These are phyloP conservation scores for Hesperophylax magnus DNA, from an alignment of 1,140 invertebrate genomes.

Conservation along the genomic window DNA sequence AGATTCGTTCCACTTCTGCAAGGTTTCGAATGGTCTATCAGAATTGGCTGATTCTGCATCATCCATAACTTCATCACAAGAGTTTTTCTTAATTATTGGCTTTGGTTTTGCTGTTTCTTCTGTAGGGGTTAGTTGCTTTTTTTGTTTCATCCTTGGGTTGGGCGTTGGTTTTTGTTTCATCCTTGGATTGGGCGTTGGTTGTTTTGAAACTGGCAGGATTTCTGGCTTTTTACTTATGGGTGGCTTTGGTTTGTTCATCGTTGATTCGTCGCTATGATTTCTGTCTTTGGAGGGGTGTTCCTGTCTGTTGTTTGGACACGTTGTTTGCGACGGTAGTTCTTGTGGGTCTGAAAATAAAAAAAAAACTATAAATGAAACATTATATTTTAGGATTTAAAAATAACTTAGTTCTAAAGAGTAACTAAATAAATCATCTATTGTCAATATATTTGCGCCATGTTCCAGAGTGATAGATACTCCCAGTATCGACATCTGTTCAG, in stretches of 20 bases:
- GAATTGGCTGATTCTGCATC: background rate
- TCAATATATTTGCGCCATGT: too few relatives aligned
- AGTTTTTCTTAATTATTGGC: too few relatives aligned
- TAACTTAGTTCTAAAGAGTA: too few relatives aligned
- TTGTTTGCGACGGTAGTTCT: background rate
- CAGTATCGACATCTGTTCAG: too few relatives aligned
- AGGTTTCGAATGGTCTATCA: conserved; percentile 47
- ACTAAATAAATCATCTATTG: too few relatives aligned
- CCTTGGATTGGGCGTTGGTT: conserved; percentile 4
- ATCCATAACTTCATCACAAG: background rate
- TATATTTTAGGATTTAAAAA: too few relatives aligned
- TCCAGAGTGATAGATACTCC: too few relatives aligned
- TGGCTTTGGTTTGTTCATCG: conserved; percentile 3
- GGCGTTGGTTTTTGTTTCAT: too few relatives aligned
- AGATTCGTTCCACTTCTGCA: conserved; percentile 54
- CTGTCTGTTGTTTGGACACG: background rate
- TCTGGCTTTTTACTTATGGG: conserved; percentile 32
- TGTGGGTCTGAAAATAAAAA: background rate
- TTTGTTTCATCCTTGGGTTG: background rate
- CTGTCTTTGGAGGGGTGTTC: background rate
- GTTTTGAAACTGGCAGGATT: background rate
- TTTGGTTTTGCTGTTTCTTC: background rate
- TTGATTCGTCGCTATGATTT: background rate
- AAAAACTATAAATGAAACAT: too few relatives aligned
- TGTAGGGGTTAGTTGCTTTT: background rate